Base-by-base conservation (phyloP, 2,113 vertebrate species). In the Microcebus murinus region DNA sequence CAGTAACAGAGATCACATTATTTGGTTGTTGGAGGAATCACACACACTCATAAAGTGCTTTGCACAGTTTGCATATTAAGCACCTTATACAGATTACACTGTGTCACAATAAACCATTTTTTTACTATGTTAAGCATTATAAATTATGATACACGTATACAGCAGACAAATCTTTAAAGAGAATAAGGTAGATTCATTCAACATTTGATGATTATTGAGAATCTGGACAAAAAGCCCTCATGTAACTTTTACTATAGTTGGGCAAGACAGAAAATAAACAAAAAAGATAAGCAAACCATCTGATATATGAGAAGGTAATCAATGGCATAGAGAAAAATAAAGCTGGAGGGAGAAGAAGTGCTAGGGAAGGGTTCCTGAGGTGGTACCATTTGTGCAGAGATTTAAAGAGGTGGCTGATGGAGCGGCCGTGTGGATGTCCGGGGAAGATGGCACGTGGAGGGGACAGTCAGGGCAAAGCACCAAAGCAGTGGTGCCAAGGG, bases 341-440 rank as follows among this genome's bases (percentile, higher is more conserved):
- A 93, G 55, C 21, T 29, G 13, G 14, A 67, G 84, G 31, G n/a
- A 74, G 79, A 52, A 18, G 18, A 29, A 36, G 36, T n/a, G 13
- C 50, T 0, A 4, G 29, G 39, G 6, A 68, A 65, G 14, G 63
- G 0, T 20, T 67, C 29, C 87, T 45, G 29, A 90, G 65, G 63
- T 52, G 67, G 34, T 13, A 17, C 57, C 34, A 15, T 29, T 6
- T 65, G 68, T 80, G 34, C 23, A 68, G 55, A 88, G 52, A 61
- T n/a, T 70, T 59, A 27, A 61, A 89, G 52, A 91, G 10, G 8
- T 3, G n/a, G 52, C 8, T 23, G 57, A 42, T 1, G 10, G 34
- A 8, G 17, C 4, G 2, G n/a, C 68, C 0, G 0, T 18, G 3
- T 1, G 11, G n/a, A 4, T 57, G 18, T 57, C 70, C 27, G 4